Evolutionary conservation across 2,888 invertebrate species (phyloP), one percentile per base, ranked within the genome.

Genomic region (Blastobasis lacticolella): DNA sequence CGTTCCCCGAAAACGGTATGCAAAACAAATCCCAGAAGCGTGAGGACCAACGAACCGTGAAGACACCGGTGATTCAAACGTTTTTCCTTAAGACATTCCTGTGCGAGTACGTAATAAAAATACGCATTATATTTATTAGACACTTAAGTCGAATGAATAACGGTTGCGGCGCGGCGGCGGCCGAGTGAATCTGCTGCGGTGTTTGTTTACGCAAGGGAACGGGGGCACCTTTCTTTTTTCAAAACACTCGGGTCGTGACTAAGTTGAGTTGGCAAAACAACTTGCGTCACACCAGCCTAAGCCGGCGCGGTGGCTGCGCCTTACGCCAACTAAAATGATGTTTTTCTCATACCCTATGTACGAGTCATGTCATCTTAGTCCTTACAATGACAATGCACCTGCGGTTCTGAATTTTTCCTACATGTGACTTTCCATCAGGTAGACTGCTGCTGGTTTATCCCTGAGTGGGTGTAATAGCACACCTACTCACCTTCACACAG

Each of bases 181-280:
- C 47, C 43, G 52, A 50, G 55, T 53, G 57, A 56, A 58, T 57
- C 53, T 54, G 54, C 55, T 59, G 55, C 58, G 58, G 59, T 68
- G 70, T 78, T 77, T 82, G 76, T 81, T 82, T 81, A 79, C 78
- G 67, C 68, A 69, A 62, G 67, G 64, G 75, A 79, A 75, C 71
- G 77, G 69, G 80, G 80, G 70, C 79, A 77, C 71, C 75, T 75
- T 77, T 75, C 75, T 78, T 76, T 74, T 83, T 81, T 75, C 75
- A 77, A 84, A 79, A 83, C 75, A 76, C 66, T 69, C 51, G 71
- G 69, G 66, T 60, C 70, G 71, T 78, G 78, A 83, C 76, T 80
- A 79, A 80, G 76, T 73, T 65, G 67, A 69, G 73, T 75, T 67
- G 66, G 75, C 79, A 81, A 84, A 85, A 84, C 83, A 54, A 54